Conservation (phyloP, 1,140 invertebrate genomes). For the Amyelois transitella region DNA sequence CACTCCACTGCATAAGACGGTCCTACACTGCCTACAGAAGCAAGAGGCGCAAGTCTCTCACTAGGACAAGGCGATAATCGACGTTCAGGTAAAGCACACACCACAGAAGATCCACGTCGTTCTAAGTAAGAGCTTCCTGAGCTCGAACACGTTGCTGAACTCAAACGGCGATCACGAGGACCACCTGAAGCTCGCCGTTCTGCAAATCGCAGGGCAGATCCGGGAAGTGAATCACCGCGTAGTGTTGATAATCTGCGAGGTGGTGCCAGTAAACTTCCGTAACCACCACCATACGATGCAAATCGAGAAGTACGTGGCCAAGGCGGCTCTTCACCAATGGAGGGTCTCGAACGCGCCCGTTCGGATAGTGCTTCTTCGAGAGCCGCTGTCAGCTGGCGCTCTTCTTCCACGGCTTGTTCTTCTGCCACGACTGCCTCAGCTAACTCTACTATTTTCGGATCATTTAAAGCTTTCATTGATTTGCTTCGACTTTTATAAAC, state of each 20-base stretch:
- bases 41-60: conserved; percentile 82
- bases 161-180: conserved; percentile 79
- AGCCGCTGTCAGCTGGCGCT: conserved; percentile 81
- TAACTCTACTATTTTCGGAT: conserved; percentile 78
- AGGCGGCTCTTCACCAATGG: conserved; percentile 65
- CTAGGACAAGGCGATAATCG: conserved; percentile 86
- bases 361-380: conserved; percentile 80
- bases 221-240: conserved; percentile 73
- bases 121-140: conserved; percentile 87
- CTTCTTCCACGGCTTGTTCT: conserved; percentile 81
- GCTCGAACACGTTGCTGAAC: conserved; percentile 87
- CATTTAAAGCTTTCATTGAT: conserved; percentile 80
- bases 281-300: conserved; percentile 81
- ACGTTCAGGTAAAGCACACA: conserved; percentile 79
- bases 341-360: conserved; percentile 63
- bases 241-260: conserved; percentile 75
- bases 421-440: conserved; percentile 85
- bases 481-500: conserved; percentile 89
- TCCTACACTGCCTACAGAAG: conserved; percentile 84
- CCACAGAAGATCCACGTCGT: conserved; percentile 83
- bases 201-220: conserved; percentile 72
- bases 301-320: conserved; percentile 77
- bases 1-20: conserved; percentile 80
- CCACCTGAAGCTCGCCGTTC: conserved; percentile 71
- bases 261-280: conserved; percentile 80